A percentile compares a stretch with the other conserved stretches of the same genome.
These are phyloP conservation scores for Lagorchestes hirsutus DNA, from an alignment of 2,797 vertebrate genomes.

Conservation along the genomic window DNA sequence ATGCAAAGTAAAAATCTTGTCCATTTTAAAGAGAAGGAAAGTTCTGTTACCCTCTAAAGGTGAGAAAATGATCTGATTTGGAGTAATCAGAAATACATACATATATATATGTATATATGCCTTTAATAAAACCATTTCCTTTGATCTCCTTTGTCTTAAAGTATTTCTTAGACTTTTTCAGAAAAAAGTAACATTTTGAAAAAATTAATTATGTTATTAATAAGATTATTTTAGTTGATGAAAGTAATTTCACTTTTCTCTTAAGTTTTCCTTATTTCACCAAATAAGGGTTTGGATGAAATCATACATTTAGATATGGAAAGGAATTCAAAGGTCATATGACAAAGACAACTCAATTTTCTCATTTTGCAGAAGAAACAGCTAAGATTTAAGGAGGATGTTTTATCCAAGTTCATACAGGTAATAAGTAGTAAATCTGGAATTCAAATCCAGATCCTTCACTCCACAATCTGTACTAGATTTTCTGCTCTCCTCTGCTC, in stretches of 20 bases:
- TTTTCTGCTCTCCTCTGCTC: no score
- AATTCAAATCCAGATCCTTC: no score
- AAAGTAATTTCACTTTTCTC: background rate
- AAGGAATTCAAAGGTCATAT: background rate
- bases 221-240: background rate
- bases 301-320: background rate
- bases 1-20: background rate
- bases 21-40: background rate
- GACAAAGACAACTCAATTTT: background rate
- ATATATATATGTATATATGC: background rate
- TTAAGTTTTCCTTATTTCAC: background rate
- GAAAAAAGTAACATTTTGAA: background rate
- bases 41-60: background rate
- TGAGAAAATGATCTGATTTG: background rate
- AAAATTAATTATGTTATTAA: background rate
- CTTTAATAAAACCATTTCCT: background rate
- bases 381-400: background rate
- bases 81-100: background rate
- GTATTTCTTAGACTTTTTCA: background rate
- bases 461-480: no score
- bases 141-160: background rate
- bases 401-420: background rate
- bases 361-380: background rate
- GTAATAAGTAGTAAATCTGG: no score
- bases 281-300: background rate